Base-by-base conservation (phyloP, 2,113 vertebrate genomes). In the Neofelis nebulosa region DNA sequence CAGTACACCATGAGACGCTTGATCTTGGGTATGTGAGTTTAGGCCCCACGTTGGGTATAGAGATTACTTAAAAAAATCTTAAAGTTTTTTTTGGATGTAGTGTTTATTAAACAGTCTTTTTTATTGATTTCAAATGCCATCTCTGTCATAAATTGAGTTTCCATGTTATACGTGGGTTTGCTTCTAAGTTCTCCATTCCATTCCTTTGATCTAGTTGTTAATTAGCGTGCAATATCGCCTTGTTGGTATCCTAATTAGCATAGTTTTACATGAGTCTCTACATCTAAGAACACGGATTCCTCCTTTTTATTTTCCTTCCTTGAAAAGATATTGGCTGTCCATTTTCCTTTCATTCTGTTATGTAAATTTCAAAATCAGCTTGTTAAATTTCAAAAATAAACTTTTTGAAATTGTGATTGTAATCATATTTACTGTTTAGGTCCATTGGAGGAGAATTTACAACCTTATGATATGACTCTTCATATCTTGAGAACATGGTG, bases 341-440 rank as follows among this genome's bases (percentile, higher is more conserved):
- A 3, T 85, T 95, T 50, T 13, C 10, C 61, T 76, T 93, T 93
- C 71, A 89, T 33, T 48, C 7, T 63, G 74, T 76, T 21, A 61
- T 36, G 16, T 79, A 85, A 52, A 69, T 83, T 94, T 96, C 31
- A 90, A 96, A 95, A 92, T 33, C 7, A 68, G 11, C 50, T 91
- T 92, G 4, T 52, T 5, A n/a, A 79, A 25, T 86, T 90, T 16
- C 10, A 76, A 31, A 12, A 55, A 80, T 50, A 95, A 57, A 21
- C 1, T 31, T 94, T 38, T 69, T 65, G 11, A n/a, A 82, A 38
- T 16, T 97, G 2, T 25, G 74, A 74, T 5, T 61, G 2, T 52
- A 68, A 61, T 79, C 57, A 78, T 21, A 83, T 74, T 80, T 83
- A 81, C 7, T 3, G 3, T 38, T 93, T 87, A 68, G 65, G 31